Percentiles rank a stretch among this genome's conserved stretches.
These are phyloP conservation scores for Desmodus rotundus DNA, from an alignment of 2,113 vertebrate species.

Conservation along the genomic window DNA sequence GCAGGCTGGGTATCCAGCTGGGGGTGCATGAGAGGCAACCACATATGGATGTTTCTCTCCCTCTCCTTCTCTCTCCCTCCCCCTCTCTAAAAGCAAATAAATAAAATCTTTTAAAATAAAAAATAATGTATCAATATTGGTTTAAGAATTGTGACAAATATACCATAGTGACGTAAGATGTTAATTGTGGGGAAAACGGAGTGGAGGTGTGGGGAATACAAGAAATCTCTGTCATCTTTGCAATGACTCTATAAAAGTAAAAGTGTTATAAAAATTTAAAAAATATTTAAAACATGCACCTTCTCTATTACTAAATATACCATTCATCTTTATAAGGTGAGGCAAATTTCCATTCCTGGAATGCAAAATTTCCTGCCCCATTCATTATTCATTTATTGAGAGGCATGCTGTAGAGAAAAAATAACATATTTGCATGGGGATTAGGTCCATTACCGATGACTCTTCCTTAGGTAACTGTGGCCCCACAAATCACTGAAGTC, in stretches of 20 bases:
- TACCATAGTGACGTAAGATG: neutral
- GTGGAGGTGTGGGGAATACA: rapidly evolving
- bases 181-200: neutral
- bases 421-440: neutral
- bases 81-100: too few species aligned
- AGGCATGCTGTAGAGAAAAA: neutral
- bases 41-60: too few species aligned
- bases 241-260: neutral
- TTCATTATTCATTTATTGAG: neutral
- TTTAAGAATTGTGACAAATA: neutral
- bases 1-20: too few species aligned
- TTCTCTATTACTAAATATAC: neutral
- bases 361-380: neutral
- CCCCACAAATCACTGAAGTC: neutral
- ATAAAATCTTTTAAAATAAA: too few species aligned
- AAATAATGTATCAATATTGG: neutral
- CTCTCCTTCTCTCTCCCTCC: too few species aligned
- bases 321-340: neutral
- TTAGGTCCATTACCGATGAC: neutral
- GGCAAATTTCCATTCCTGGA: neutral
- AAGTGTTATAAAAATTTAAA: neutral
- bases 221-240: neutral
- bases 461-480: neutral
- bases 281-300: neutral
- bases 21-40: too few species aligned